Conservation (phyloP, 2,113 vertebrate genomes). For the Gracilinanus agilis region DNA sequence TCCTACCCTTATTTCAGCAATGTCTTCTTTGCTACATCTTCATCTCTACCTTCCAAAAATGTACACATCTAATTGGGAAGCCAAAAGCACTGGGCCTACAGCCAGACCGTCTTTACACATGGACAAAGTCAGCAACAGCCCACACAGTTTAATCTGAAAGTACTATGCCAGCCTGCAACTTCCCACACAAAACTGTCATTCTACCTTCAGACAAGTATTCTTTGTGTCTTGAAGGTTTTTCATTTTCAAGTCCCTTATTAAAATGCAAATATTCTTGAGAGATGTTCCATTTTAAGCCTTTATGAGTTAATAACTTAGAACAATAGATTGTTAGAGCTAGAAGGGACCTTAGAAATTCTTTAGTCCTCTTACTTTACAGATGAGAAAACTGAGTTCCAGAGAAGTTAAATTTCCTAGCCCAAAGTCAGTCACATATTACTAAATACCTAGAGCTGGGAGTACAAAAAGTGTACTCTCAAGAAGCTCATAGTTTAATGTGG, state of each 20-base stretch:
- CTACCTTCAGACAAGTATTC: not conserved
- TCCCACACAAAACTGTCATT: conserved; percentile 7
- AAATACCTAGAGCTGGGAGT: not conserved
- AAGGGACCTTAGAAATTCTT: not conserved
- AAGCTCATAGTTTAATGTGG: not conserved
- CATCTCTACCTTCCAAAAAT: not conserved
- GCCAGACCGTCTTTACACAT: not conserved
- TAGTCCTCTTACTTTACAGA: not conserved
- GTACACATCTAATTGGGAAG: not conserved
- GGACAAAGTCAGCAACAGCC: not conserved
- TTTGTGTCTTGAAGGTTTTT: not conserved
- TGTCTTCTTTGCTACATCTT: not conserved
- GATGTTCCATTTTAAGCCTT: not conserved
- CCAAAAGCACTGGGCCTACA: not conserved
- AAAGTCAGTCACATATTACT: not conserved
- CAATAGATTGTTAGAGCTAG: not conserved
- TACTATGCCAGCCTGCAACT: not conserved
- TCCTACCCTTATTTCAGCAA: not conserved
- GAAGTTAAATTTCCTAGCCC: not conserved
- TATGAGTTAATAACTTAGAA: not conserved
- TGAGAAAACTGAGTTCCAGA: not conserved
- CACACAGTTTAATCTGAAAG: not conserved
- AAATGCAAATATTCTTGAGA: not conserved
- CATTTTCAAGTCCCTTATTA: not conserved
- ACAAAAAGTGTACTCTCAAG: not conserved